Percentiles rank a stretch among this genome's conserved stretches.
Conservation (phyloP, 2,888 invertebrate species). For the Pseudanteris insignis region DNA sequence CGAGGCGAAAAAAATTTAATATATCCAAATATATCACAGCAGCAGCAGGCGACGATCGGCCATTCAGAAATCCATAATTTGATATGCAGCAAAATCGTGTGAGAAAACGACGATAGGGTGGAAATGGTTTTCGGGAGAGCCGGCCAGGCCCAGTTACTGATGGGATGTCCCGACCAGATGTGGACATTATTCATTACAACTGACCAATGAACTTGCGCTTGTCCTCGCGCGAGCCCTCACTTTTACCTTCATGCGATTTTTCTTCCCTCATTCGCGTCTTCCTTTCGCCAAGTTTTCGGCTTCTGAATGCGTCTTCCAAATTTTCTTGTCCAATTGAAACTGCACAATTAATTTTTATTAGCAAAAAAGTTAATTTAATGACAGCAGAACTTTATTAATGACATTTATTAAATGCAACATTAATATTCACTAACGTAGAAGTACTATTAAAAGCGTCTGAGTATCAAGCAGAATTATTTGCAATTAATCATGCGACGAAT, state of each 20-base stretch:
- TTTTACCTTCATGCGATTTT: background rate
- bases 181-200: conserved; percentile 64
- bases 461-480: no score
- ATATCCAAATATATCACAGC: conserved; percentile 66
- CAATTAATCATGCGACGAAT: no score
- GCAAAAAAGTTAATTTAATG: no score
- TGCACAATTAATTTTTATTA: no score
- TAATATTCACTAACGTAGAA: no score
- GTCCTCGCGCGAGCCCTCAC: conserved; percentile 25
- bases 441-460: no score
- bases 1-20: conserved; percentile 62
- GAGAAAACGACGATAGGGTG: conserved; percentile 57
- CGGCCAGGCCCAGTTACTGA: conserved; percentile 56
- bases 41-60: conserved; percentile 64
- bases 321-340: no score
- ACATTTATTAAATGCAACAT: no score
- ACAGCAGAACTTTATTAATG: no score
- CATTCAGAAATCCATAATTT: conserved; percentile 65
- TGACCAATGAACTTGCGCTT: conserved; percentile 53
- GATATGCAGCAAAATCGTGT: conserved; percentile 63
- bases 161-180: conserved; percentile 63
- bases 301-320: no score
- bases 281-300: no score
- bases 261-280: background rate
- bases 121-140: conserved; percentile 56